Conservation (phyloP, 2,888 invertebrate species). For the Tridacna crocea region DNA sequence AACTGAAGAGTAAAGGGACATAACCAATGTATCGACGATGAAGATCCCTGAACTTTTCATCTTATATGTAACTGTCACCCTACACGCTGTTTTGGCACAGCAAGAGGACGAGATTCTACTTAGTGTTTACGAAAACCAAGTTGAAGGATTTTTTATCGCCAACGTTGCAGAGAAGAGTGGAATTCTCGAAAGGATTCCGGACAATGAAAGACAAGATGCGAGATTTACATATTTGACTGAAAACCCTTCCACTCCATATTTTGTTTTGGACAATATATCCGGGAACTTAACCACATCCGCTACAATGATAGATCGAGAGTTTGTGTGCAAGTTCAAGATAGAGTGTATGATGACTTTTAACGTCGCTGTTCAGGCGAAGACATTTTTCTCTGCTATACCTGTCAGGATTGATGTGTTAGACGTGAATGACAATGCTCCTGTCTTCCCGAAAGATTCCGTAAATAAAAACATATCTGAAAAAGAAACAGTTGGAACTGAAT, state of each 20-base stretch:
- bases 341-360: constrained; percentile 48
- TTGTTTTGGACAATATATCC: constrained; percentile 33
- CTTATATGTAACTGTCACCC: neutral
- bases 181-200: constrained; percentile 35
- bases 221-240: constrained; percentile 38
- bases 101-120: constrained; percentile 35
- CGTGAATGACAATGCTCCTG: constrained; percentile 71
- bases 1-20: no score
- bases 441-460: constrained; percentile 49
- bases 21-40: neutral
- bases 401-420: constrained; percentile 64
- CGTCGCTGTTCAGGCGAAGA: constrained; percentile 42
- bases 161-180: constrained; percentile 53
- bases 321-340: constrained; percentile 47
- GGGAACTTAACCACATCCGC: constrained; percentile 49
- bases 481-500: constrained; percentile 43
- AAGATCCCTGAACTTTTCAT: constrained; percentile 7
- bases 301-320: constrained; percentile 50
- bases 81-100: constrained; percentile 9
- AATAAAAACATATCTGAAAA: constrained; percentile 50
- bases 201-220: constrained; percentile 24
- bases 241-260: constrained; percentile 29
- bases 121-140: constrained; percentile 56
- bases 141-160: constrained; percentile 48
- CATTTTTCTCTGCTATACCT: constrained; percentile 63